Evolutionary conservation across 2,888 invertebrate species (phyloP), one percentile per base, ranked within the genome.

Genomic region (Heliothis peltigera): DNA sequence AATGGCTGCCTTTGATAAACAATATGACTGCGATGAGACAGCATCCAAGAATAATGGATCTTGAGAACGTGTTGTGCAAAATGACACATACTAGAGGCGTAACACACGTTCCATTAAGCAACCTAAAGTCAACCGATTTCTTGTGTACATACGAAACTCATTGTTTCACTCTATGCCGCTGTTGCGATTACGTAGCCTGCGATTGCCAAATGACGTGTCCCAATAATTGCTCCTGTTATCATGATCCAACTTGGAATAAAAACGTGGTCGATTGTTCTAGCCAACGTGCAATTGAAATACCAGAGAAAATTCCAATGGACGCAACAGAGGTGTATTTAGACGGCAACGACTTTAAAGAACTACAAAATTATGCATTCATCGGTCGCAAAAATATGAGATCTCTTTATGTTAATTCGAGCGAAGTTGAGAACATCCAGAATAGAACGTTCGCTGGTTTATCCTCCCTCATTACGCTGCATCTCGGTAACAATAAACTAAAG

Each of bases 141-240:
- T 96, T 99, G 74, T 99, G 98, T 90, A 97, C 97, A 64, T 99
- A 98, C 91, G 97, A 98, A 87, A 97, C 97, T 6, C 98, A 98
- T 90, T 99, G 99, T 91, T 98, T 98, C 84, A 97, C 98, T 32
- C 95, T 98, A 35, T 99, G 99, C 89, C 98, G 98, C 85, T 99
- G 99, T 90, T 99, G 99, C 90, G 98, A 98, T 88, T 99, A 98
- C 89, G 98, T 98, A 86, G 98, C 98, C 44, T 99, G 99, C 89
- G 99, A 99, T 92, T 99, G 99, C 93, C 98, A 99, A 95, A 98
- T 98, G 98, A 98, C 98, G 69, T 99, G 99, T 86, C 99, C 99
- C 8, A 96, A 96, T 83, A 98, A 98, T 88, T 99, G 99, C 92
- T 97, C 97, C 76, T 99, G 99, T 91, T 99, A 98, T 93, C 98